A percentile compares a stretch with the other conserved stretches of the same genome.
Evolutionary conservation across 2,113 vertebrate species (phyloP).

Genomic region (Corynorhinus townsendii): DNA sequence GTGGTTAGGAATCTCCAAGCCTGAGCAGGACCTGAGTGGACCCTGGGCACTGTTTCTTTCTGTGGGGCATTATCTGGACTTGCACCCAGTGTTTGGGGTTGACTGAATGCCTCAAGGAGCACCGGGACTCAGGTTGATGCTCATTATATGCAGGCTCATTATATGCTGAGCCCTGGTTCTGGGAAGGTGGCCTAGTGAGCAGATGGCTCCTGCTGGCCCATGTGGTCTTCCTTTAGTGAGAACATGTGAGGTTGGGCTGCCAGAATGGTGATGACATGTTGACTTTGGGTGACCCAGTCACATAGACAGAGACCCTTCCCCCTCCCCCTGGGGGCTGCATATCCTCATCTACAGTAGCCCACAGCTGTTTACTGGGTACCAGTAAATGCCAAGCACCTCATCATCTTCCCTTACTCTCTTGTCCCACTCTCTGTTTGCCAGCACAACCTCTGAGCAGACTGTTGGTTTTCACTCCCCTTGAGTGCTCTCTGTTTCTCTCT

Average conservation of each 20-base stretch:
- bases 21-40: not conserved
- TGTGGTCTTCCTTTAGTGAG: not conserved
- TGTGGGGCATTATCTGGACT: not conserved
- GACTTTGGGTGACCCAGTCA: not conserved
- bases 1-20: not conserved
- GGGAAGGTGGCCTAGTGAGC: not conserved
- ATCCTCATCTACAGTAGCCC: not conserved
- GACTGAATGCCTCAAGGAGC: not conserved
- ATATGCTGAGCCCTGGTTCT: not conserved
- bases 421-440: not conserved
- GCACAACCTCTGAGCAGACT: accelerated
- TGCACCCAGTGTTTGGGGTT: not conserved
- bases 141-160: not conserved
- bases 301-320: not conserved
- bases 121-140: not conserved
- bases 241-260: not conserved
- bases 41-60: not conserved
- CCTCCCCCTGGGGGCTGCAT: accelerated
- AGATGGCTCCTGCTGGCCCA: not conserved
- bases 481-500: not conserved
- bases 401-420: not conserved
- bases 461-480: not conserved
- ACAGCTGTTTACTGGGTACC: accelerated
- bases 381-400: not conserved
- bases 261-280: not conserved